Conservation (phyloP, 2,888 invertebrate species). For the Cylindroiulus punctatus region DNA sequence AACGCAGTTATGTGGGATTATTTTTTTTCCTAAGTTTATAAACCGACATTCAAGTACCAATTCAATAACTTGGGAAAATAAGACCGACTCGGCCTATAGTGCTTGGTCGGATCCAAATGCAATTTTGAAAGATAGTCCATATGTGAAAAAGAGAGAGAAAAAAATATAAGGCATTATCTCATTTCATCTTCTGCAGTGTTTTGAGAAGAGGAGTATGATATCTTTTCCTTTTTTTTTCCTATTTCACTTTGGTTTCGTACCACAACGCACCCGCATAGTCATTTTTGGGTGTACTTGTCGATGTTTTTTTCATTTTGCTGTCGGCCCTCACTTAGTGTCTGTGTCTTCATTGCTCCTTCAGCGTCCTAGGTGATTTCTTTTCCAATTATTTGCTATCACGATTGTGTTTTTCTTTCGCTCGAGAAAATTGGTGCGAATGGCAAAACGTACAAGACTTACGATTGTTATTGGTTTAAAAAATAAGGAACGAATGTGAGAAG, state of each 20-base stretch:
- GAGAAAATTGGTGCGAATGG: slow-evolving; percentile 40
- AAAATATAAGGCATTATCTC: slow-evolving; percentile 20
- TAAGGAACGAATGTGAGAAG: slow-evolving; percentile 6
- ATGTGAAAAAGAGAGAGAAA: neutral
- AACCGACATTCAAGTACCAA: neutral
- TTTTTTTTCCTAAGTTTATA: slow-evolving; percentile 28
- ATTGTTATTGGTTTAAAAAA: slow-evolving; percentile 39
- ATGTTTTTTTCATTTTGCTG: slow-evolving; percentile 42
- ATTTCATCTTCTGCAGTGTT: slow-evolving; percentile 34
- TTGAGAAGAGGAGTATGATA: slow-evolving; percentile 12
- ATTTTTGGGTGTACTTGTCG: neutral
- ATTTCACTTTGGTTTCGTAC: slow-evolving; percentile 29
- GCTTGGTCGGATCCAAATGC: slow-evolving; percentile 24
- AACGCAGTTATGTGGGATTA: neutral
- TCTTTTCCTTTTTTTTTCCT: neutral
- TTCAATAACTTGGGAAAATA: slow-evolving; percentile 40
- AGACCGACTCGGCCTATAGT: neutral
- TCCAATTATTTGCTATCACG: slow-evolving; percentile 43
- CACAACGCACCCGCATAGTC: slow-evolving; percentile 31
- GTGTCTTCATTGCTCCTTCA: slow-evolving; percentile 26
- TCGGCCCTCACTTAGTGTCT: slow-evolving; percentile 45
- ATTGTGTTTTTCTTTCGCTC: slow-evolving; percentile 36
- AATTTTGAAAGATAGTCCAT: slow-evolving; percentile 43
- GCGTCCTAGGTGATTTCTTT: slow-evolving; percentile 39
- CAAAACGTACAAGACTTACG: slow-evolving; percentile 10